phyloP scores from a whole-genome alignment of 2,797 vertebrate species.

The Rhabdomys pumilio region DNA sequence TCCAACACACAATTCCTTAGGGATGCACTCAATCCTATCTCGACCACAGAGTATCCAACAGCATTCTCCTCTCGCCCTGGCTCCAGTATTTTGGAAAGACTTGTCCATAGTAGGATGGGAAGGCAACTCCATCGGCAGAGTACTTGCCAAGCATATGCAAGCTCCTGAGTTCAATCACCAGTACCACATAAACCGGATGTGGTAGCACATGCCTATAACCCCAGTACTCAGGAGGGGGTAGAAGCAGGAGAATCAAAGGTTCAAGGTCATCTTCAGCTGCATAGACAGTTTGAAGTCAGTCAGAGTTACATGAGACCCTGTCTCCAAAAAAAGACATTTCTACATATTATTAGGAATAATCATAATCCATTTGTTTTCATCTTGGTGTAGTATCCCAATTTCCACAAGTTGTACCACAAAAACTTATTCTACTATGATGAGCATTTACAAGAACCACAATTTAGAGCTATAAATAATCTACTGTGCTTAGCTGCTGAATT shows the following conservation, averaged over 20 bases:
- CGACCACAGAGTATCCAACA: neutral
- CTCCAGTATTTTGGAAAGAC: neutral
- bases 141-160: neutral
- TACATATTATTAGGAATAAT: neutral
- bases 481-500: neutral
- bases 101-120: neutral
- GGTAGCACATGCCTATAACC: neutral
- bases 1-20: too few species aligned
- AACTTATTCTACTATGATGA: neutral
- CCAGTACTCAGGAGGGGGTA: too few species aligned
- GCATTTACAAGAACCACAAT: neutral
- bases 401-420: neutral
- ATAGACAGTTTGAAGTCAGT: neutral
- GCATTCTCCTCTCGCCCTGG: neutral
- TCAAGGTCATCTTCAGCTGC: neutral
- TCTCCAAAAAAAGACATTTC: neutral
- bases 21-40: too few species aligned
- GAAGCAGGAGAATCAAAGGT: neutral
- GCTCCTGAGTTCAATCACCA: neutral
- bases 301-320: neutral
- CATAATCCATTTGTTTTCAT: neutral
- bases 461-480: neutral
- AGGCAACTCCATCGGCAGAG: neutral
- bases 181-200: neutral
- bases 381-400: neutral